phyloP scores from a whole-genome alignment of 2,113 vertebrate genomes.

The Cinclus cinclus region DNA sequence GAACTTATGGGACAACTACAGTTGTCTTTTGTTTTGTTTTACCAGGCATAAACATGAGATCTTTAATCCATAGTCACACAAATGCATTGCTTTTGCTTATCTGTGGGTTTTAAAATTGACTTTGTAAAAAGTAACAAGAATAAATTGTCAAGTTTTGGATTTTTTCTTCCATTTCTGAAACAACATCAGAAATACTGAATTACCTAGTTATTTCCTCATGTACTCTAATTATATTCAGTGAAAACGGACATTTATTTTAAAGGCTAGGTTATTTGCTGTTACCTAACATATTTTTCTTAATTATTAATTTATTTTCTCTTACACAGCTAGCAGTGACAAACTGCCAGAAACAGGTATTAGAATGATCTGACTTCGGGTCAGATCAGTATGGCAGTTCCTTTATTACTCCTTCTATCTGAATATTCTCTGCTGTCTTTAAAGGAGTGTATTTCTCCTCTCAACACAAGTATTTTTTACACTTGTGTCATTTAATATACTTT shows the following conservation, averaged over 20 bases:
- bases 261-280: not conserved
- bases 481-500: fast-evolving
- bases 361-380: not conserved
- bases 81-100: not conserved
- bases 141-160: not conserved
- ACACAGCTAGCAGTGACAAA: not conserved
- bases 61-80: not conserved
- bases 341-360: not conserved
- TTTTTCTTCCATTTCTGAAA: not conserved
- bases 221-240: not conserved
- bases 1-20: not conserved
- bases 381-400: not conserved
- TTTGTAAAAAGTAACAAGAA: not conserved
- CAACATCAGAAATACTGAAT: not conserved
- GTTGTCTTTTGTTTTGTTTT: not conserved
- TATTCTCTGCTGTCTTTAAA: not conserved
- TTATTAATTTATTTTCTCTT: not conserved
- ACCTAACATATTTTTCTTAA: not conserved
- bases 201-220: not conserved
- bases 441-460: not conserved
- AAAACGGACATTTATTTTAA: not conserved
- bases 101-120: not conserved
- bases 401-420: not conserved
- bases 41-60: not conserved
- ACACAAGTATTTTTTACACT: not conserved